These are phyloP conservation scores for Leucophora obtusa DNA, from an alignment of 2,888 invertebrate species.

Conservation along the genomic window DNA sequence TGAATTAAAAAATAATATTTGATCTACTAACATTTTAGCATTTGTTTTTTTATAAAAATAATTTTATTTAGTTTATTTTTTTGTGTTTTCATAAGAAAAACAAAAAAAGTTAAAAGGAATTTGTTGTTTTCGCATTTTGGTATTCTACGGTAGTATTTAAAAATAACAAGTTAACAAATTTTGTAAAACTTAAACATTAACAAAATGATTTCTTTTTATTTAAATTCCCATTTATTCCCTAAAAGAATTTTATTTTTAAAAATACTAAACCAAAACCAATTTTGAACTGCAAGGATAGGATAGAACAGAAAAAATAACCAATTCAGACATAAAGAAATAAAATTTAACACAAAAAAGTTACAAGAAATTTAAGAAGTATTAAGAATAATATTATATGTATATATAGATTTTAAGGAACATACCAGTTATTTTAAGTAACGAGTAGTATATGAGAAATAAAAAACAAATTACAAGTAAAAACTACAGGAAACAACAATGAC, in stretches of 20 bases:
- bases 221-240: constrained; percentile 21
- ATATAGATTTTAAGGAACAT: constrained; percentile 40
- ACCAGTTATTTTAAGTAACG: constrained; percentile 50
- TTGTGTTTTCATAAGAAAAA: not conserved
- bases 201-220: constrained; percentile 18
- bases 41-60: no score
- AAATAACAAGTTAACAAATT: constrained; percentile 50
- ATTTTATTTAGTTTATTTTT: not conserved
- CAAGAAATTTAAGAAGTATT: not conserved
- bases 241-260: not conserved
- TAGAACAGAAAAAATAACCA: not conserved
- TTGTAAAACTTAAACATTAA: constrained; percentile 58
- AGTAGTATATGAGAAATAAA: constrained; percentile 14
- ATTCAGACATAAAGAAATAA: not conserved
- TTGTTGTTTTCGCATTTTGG: constrained; percentile 29
- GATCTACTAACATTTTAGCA: no score
- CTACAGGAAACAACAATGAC: constrained; percentile 22
- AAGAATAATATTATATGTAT: not conserved
- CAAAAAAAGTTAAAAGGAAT: not conserved
- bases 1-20: no score
- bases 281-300: constrained; percentile 11
- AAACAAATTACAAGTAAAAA: constrained; percentile 11
- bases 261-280: constrained; percentile 25
- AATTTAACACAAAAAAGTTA: not conserved
- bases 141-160: constrained; percentile 36